A percentile compares a stretch with the other conserved stretches of the same genome.
phyloP scores from a whole-genome alignment of 2,113 vertebrate species.

The Engraulis encrasicolus region DNA sequence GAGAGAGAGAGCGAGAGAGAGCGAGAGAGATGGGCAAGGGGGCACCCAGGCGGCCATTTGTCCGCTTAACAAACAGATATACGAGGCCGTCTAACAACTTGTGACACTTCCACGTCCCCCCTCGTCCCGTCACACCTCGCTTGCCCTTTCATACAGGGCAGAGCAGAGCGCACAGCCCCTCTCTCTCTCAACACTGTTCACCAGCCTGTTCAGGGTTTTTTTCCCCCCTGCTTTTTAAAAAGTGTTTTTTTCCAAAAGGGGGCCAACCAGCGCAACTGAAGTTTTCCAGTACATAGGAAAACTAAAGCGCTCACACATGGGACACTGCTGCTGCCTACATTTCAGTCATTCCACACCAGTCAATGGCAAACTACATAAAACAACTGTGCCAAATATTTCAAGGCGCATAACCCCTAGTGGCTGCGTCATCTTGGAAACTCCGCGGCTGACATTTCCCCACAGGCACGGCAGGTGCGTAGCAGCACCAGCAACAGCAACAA shows the following conservation, averaged over 20 bases:
- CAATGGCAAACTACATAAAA: background rate
- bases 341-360: background rate
- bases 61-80: background rate
- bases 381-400: background rate
- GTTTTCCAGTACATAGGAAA: background rate
- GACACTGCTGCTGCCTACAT: background rate
- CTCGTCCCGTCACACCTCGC: background rate
- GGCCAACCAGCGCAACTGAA: background rate
- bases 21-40: background rate
- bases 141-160: background rate
- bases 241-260: background rate
- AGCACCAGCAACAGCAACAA: no score
- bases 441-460: background rate
- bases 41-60: background rate
- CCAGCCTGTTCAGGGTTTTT: background rate
- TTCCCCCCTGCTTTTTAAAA: background rate
- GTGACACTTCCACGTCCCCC: background rate
- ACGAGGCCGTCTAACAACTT: background rate
- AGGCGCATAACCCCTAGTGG: background rate
- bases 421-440: background rate
- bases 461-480: background rate
- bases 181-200: background rate
- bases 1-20: background rate
- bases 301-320: background rate
- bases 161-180: no score